Evolutionary conservation across 2,113 vertebrate genomes (phyloP).

Genomic region (Chunga burmeisteri): DNA sequence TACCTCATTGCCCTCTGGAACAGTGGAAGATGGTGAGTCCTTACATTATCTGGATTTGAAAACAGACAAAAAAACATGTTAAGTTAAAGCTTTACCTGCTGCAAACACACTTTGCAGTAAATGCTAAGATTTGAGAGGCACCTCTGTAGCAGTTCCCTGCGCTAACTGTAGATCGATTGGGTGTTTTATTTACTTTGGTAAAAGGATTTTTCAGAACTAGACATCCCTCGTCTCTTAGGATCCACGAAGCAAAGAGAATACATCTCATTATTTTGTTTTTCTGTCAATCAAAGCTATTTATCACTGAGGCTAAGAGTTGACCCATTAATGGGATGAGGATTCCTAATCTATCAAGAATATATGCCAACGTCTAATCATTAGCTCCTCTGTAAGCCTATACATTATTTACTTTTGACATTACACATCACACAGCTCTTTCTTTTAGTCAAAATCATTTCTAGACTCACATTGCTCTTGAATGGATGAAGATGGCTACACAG

Average conservation of each 20-base stretch:
- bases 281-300: conserved; percentile 48
- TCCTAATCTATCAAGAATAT: conserved; percentile 41
- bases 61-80: neutral
- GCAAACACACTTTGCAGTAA: neutral
- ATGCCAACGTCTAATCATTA: conserved; percentile 43
- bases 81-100: neutral
- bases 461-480: neutral
- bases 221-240: neutral
- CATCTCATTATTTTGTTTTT: conserved; percentile 18
- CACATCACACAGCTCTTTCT: neutral
- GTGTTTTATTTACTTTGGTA: neutral
- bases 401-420: conserved; percentile 51
- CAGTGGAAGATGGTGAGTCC: neutral
- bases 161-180: neutral
- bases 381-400: neutral
- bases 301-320: conserved; percentile 41
- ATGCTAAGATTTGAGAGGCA: neutral
- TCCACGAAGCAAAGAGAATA: neutral
- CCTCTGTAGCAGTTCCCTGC: neutral
- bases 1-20: neutral
- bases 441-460: neutral
- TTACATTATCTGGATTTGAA: neutral
- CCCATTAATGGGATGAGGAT: conserved; percentile 36
- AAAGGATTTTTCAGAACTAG: neutral
- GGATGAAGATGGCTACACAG: neutral